Evolutionary conservation across 2,888 invertebrate species (phyloP).

Genomic region (Hypolimnas misippus): DNA sequence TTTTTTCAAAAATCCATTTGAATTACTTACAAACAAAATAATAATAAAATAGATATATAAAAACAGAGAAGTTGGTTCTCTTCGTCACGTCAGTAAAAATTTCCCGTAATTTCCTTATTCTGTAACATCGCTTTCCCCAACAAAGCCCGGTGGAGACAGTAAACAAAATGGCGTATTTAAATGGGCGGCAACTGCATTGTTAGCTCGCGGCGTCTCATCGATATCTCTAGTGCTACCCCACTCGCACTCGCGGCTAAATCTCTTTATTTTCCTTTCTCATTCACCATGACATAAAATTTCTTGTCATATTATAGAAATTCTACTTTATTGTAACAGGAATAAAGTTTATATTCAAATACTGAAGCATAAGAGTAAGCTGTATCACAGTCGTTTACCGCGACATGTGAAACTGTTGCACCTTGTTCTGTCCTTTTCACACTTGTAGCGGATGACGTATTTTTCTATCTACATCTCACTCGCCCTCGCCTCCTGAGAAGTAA

Average conservation of each 20-base stretch:
- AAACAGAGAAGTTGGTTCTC: too few relatives aligned
- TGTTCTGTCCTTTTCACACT: slow-evolving; percentile 64
- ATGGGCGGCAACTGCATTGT: slow-evolving; percentile 82
- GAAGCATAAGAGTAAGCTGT: slow-evolving; percentile 44
- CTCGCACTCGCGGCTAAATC: slow-evolving; percentile 61
- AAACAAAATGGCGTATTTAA: slow-evolving; percentile 84
- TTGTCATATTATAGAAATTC: slow-evolving; percentile 39
- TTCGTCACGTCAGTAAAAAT: slow-evolving; percentile 61
- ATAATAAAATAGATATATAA: background rate
- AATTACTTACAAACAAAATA: too few relatives aligned
- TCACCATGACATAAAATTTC: slow-evolving; percentile 56
- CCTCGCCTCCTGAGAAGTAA: slow-evolving; percentile 78
- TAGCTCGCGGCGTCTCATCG: slow-evolving; percentile 61
- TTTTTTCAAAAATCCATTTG: too few relatives aligned
- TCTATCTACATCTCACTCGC: slow-evolving; percentile 67
- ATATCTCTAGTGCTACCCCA: slow-evolving; percentile 54
- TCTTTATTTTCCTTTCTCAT: slow-evolving; percentile 71
- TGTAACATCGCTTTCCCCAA: slow-evolving; percentile 77
- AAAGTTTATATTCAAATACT: slow-evolving; percentile 47
- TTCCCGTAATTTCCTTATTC: slow-evolving; percentile 79
- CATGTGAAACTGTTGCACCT: slow-evolving; percentile 75
- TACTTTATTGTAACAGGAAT: slow-evolving; percentile 37
- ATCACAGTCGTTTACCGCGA: slow-evolving; percentile 53
- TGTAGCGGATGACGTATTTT: slow-evolving; percentile 62
- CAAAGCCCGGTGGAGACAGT: slow-evolving; percentile 77